Conservation (phyloP, 2,888 invertebrate genomes). For the Sisyra nigra region DNA sequence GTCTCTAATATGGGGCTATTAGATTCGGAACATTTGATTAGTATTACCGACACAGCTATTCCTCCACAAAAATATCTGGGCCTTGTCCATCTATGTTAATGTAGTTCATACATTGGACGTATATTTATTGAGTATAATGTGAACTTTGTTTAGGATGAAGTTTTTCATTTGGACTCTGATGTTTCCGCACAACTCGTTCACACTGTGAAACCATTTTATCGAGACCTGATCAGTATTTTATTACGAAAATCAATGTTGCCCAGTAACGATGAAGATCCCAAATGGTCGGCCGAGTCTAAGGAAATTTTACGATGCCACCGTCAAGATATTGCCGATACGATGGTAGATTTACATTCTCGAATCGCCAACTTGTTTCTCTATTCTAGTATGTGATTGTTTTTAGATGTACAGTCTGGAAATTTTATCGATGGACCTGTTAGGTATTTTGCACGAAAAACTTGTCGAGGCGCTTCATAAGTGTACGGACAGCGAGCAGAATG, state of each 20-base stretch:
- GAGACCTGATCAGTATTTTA: conserved; percentile 57
- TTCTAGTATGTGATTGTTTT: conserved; percentile 10
- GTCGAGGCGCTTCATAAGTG: conserved; percentile 33
- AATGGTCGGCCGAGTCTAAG: conserved; percentile 60
- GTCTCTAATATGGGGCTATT: too few species aligned
- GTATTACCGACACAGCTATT: too few species aligned
- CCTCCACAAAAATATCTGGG: too few species aligned
- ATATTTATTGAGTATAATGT: too few species aligned
- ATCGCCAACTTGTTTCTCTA: too few species aligned
- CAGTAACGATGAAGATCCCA: conserved; percentile 30
- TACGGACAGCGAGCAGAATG: conserved; percentile 20
- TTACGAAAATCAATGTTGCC: conserved; percentile 69
- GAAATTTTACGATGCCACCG: conserved; percentile 77
- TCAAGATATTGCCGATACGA: conserved; percentile 72
- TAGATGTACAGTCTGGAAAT: conserved; percentile 78
- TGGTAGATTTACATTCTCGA: conserved; percentile 41
- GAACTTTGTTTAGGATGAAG: conserved; percentile 41
- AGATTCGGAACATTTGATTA: too few species aligned
- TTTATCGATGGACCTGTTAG: conserved; percentile 55
- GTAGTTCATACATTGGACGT: too few species aligned
- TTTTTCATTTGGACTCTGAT: conserved; percentile 31
- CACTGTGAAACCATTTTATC: conserved; percentile 60
- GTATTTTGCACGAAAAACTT: conserved; percentile 48
- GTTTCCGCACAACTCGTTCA: conserved; percentile 32
- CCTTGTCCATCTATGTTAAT: too few species aligned